Base-by-base conservation (phyloP, 2,888 invertebrate genomes). In the Caenorhabditis zanzibari region DNA sequence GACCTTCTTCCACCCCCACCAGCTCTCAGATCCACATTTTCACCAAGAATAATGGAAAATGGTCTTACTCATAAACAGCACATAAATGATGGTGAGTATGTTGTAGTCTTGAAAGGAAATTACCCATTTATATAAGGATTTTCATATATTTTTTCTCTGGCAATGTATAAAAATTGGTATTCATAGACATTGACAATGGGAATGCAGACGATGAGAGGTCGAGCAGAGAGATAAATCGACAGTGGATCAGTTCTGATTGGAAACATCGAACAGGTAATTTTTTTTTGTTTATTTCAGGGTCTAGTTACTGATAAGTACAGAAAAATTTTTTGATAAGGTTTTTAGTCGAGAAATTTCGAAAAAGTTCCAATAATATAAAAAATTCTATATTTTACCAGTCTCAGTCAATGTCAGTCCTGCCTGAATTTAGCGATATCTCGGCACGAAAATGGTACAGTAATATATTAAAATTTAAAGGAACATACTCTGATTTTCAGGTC, bases 141-240 rank as follows among this genome's bases (percentile, higher is more conserved):
- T 12, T 12, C 12, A 2, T 38, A 10, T 6, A 10, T 38, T 38
- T 38, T 38, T 12, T 47, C 44, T 44, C 44, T 19, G 47, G n/a
- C 2, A 3, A 2, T 47, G 7, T n/a, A 38, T 38, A 38, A 38
- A 38, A 38, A 38, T 5, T 0, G 49, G 49, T 24, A 12, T 26
- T 54, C 26, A 54, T 54, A 86, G 86, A 86, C 64, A 81, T 86
- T 74, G 86, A 85, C 75, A 86, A 86, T 76, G 86, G 85, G 41
- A 86, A 86, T 68, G 86, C 82, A 4, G 86, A 86, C 64, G 86
- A 85, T 59, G 86, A 86, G 58, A 72, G 82, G 52, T 85, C 84
- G 5, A 81, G 74, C 10, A 75, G 75, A 24, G 86, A 68, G 16
- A 69, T 75, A 24, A 75, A 74, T 16, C 69, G 80, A 22, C 79